phyloP scores from a whole-genome alignment of 2,113 vertebrate species.

The Hippolais icterina region DNA sequence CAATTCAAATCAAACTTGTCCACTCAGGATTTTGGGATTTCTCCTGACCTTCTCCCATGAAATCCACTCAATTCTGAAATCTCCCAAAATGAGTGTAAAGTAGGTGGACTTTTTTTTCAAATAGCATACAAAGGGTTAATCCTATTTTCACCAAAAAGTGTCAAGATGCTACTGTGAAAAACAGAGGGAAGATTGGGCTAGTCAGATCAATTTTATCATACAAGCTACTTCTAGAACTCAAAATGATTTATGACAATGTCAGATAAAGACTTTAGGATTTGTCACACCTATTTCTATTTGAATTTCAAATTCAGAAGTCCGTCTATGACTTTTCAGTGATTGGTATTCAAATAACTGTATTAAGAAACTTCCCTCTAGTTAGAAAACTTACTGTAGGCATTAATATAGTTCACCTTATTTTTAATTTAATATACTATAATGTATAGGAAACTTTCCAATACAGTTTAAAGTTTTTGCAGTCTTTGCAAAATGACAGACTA shows the following conservation, averaged over 20 bases:
- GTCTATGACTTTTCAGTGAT: neutral
- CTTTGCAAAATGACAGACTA: neutral
- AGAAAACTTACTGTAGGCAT: neutral
- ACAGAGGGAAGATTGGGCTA: neutral
- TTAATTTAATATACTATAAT: neutral
- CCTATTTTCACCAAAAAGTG: neutral
- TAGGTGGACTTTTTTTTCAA: neutral
- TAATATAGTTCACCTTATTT: neutral
- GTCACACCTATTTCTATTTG: neutral
- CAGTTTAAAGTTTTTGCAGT: neutral
- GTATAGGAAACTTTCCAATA: neutral
- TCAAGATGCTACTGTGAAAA: neutral
- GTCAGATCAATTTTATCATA: neutral
- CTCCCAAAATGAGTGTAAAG: neutral
- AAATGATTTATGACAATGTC: neutral
- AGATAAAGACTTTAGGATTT: neutral
- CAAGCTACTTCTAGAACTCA: neutral
- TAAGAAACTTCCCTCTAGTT: neutral
- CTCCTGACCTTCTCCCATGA: accelerated
- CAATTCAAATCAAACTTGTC: neutral
- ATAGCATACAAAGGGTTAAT: neutral
- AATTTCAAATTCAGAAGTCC: neutral
- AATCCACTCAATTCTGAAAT: neutral
- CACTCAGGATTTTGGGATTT: neutral
- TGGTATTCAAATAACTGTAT: neutral